Conservation (phyloP, 2,113 vertebrate species). For the Gymnobelideus leadbeateri region DNA sequence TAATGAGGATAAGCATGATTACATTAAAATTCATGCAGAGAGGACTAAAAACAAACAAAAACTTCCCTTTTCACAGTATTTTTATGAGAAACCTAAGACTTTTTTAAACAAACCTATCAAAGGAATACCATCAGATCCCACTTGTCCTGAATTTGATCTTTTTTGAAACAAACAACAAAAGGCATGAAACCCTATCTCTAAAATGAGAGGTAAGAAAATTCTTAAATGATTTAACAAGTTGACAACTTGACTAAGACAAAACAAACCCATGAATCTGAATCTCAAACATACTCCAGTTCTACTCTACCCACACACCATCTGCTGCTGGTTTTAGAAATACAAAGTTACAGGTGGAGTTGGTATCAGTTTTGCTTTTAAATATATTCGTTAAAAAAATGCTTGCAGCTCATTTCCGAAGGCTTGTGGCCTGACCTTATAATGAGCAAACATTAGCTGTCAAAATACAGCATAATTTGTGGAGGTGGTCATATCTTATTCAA, state of each 20-base stretch:
- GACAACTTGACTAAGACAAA: slow-evolving; percentile 25
- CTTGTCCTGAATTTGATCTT: neutral
- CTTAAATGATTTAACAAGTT: slow-evolving; percentile 19
- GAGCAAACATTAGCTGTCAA: slow-evolving; percentile 52
- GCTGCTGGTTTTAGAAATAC: slow-evolving; percentile 39
- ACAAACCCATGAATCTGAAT: slow-evolving; percentile 41
- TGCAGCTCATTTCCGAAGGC: slow-evolving; percentile 50
- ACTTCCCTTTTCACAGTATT: neutral
- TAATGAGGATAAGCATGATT: neutral
- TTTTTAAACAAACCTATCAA: neutral
- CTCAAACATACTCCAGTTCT: slow-evolving; percentile 5
- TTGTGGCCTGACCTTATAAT: slow-evolving; percentile 49
- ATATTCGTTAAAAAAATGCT: slow-evolving; percentile 33
- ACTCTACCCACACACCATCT: slow-evolving; percentile 45
- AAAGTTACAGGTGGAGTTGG: slow-evolving; percentile 39
- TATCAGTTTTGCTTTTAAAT: slow-evolving; percentile 51
- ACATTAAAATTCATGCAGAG: neutral
- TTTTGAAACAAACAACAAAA: neutral
- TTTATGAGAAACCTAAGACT: neutral
- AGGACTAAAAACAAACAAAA: neutral
- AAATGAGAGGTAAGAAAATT: neutral
- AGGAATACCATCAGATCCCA: neutral
- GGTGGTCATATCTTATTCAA: slow-evolving; percentile 68
- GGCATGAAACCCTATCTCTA: neutral
- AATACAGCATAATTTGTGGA: slow-evolving; percentile 70